Evolutionary conservation across 1,140 invertebrate species (phyloP).

Genomic region (Laupala kohalensis): DNA sequence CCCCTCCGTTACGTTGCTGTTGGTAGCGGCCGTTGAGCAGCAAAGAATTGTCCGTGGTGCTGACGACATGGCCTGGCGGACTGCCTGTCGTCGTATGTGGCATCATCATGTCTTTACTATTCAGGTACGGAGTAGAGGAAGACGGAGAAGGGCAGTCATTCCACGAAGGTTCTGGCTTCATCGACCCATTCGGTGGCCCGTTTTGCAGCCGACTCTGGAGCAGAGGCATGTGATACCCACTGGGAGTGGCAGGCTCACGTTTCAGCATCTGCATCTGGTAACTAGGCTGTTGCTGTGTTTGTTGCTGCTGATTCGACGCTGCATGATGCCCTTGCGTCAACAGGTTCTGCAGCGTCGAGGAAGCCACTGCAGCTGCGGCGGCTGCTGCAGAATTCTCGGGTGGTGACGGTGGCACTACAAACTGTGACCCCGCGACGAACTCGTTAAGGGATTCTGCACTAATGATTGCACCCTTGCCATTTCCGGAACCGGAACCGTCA

Average conservation of each 20-base stretch:
- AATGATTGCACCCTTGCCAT: conserved; percentile 18
- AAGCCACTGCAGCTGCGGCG: conserved; percentile 24
- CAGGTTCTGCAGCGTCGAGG: conserved; percentile 50
- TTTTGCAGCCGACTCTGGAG: conserved; percentile 38
- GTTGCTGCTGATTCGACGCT: conserved; percentile 10
- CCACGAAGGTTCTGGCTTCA: conserved; percentile 8
- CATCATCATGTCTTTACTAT: conserved; percentile 13
- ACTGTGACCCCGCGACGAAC: conserved; percentile 35
- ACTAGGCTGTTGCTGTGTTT: conserved; percentile 5
- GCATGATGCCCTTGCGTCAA: conserved; percentile 32
- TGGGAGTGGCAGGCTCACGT: conserved; percentile 10
- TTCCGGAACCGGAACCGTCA: conserved; percentile 32
- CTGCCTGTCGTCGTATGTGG: conserved; percentile 18
- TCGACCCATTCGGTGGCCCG: conserved; percentile 21
- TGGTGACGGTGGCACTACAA: conserved; percentile 32
- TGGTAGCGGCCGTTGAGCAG: conserved; percentile 10
- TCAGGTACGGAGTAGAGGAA: conserved; percentile 28
- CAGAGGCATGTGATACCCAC: conserved; percentile 49
- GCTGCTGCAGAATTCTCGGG: too few relatives aligned
- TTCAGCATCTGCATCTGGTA: conserved; percentile 6
- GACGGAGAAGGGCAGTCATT: conserved; percentile 26
- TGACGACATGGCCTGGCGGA: conserved; percentile 30
- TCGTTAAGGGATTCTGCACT: conserved; percentile 24
- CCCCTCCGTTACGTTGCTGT: not conserved
- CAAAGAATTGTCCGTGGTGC: conserved; percentile 22